Percentiles rank a stretch among this genome's conserved stretches.
Evolutionary conservation across 2,113 vertebrate genomes (phyloP).

Genomic region (Heterotilapia buettikoferi): DNA sequence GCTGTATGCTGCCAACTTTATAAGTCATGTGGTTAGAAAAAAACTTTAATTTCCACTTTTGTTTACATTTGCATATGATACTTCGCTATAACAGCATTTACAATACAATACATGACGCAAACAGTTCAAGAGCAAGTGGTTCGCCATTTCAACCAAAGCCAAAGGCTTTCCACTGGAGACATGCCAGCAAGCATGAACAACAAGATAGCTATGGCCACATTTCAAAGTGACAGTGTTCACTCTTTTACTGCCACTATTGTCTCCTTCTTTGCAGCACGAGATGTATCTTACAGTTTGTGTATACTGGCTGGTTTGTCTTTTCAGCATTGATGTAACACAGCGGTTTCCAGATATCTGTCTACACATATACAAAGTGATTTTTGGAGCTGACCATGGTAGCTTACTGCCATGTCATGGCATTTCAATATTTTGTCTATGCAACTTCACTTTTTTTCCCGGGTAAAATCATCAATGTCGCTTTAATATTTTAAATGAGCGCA

Average conservation of each 20-base stretch:
- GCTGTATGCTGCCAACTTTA: background rate
- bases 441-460: accelerated
- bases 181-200: background rate
- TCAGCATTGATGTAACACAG: background rate
- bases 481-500: background rate
- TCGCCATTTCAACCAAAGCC: background rate
- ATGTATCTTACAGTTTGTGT: background rate
- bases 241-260: background rate
- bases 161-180: background rate
- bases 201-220: background rate
- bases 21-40: background rate
- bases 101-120: background rate
- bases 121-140: background rate
- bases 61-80: background rate
- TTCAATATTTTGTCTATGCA: background rate
- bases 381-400: background rate
- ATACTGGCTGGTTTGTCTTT: background rate
- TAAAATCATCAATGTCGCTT: background rate
- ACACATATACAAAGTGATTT: background rate
- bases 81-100: background rate
- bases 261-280: background rate
- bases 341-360: background rate
- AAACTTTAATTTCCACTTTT: background rate
- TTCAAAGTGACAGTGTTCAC: background rate
- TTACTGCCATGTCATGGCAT: background rate